Base-by-base conservation (phyloP, 1,140 invertebrate species). In the Drosophila arizonae region DNA sequence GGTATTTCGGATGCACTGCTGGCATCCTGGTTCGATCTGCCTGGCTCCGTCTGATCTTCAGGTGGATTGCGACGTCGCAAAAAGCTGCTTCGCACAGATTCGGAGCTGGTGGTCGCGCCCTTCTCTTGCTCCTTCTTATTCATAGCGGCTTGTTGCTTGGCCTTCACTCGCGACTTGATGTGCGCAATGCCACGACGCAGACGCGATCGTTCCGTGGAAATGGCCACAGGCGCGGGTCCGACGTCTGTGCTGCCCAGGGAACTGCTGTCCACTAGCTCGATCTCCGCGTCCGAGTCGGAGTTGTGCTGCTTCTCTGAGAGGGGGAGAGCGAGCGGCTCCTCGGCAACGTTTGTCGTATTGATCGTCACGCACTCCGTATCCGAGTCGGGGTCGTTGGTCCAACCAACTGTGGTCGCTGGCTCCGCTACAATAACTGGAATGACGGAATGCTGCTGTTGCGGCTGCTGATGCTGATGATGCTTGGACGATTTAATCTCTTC, bases 401-500 rank as follows among this genome's bases (percentile, higher is more conserved):
- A 87, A 11, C 79, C 81, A 1, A 65, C 72, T 1, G 72, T 15
- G 0, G 73, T 51, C 0, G 62, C 17, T 6, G 82, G 54, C 2
- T 87, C 82, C 1, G 82, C 76, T 17, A 87, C 84, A 13, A 87
- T 87, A 13, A 88, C 82, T 6, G 84, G 79, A 36, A 88, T 75
- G 6, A 56, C 46, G 13, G 73, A 8, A 8, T 1, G 50, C 3
- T 13, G 36, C 11, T 39, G 36, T 30, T 36, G 63, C 4, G 6
- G 10, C 39, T 43, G 63, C 5, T 64, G 67, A 33, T 66, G 64
- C 15, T 46, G 43, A 15, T 61, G 71, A 57, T 77, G 79, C 76
- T 91, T 91, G 1, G 90, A 91, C 15, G 90, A 90, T 75, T 91
- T 91, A 36, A 91, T 91, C 46, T 91, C 90, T 72, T 91, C 90